Percentiles rank a stretch among this genome's conserved stretches.
phyloP scores from a whole-genome alignment of 2,888 invertebrate genomes.

The Lepidochrysops patricia region DNA sequence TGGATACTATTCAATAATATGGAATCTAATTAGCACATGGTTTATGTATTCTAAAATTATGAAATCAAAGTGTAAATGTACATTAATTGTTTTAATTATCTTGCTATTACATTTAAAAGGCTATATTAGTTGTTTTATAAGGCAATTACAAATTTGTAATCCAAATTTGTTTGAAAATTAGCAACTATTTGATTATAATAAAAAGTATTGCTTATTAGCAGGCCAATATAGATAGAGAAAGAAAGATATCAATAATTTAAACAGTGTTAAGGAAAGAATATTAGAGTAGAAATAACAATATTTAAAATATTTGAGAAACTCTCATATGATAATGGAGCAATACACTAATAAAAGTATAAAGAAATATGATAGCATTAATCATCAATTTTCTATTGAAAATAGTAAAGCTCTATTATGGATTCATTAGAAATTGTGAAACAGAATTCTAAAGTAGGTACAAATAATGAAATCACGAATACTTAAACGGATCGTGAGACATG shows the following conservation, averaged over 20 bases:
- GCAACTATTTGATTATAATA: background rate
- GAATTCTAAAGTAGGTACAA: slow-evolving; percentile 70
- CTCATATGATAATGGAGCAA: background rate
- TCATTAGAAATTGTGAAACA: slow-evolving; percentile 73
- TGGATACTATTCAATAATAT: background rate
- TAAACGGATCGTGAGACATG: slow-evolving; percentile 74
- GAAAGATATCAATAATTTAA: background rate
- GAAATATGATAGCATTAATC: slow-evolving; percentile 17
- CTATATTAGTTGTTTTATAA: background rate
- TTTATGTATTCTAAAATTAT: too few species aligned
- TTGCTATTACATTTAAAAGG: background rate
- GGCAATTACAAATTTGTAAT: background rate
- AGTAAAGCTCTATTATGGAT: slow-evolving; percentile 49
- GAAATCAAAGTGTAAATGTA: too few species aligned
- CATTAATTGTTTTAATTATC: background rate
- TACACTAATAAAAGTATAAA: background rate
- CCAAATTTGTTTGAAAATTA: background rate
- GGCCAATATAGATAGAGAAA: background rate
- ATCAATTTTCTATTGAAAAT: slow-evolving; percentile 23
- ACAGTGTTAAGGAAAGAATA: background rate
- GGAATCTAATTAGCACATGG: too few species aligned
- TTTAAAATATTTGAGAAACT: background rate
- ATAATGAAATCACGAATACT: slow-evolving; percentile 74
- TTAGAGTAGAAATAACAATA: background rate
- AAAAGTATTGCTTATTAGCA: background rate